These are phyloP conservation scores for Agriotes lineatus DNA, from an alignment of 2,888 invertebrate genomes.

Conservation along the genomic window DNA sequence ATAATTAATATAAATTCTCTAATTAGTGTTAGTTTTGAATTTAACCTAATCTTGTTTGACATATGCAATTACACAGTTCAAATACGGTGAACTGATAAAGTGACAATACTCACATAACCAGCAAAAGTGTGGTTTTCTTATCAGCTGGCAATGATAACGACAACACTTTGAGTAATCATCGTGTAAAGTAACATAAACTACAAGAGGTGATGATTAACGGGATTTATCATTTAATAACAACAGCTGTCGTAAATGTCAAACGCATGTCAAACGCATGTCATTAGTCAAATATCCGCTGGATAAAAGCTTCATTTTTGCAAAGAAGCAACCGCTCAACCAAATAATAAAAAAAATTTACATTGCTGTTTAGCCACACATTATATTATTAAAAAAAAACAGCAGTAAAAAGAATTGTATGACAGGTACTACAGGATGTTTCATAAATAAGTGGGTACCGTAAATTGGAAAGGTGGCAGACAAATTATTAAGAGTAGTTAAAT, in stretches of 20 bases:
- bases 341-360: too few species aligned
- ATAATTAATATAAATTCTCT: background rate
- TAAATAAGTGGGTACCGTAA: too few species aligned
- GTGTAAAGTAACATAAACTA: background rate
- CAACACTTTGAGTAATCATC: slow-evolving; percentile 5
- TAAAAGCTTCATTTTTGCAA: background rate
- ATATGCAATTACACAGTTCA: background rate
- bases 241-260: background rate
- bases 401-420: too few species aligned
- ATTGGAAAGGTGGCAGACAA: too few species aligned
- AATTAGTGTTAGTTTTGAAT: background rate
- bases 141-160: slow-evolving; percentile 13
- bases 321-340: too few species aligned
- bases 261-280: too few species aligned
- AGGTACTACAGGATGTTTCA: too few species aligned
- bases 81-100: background rate
- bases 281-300: background rate
- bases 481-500: too few species aligned
- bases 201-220: background rate
- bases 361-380: too few species aligned
- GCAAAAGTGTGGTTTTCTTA: background rate
- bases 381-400: too few species aligned
- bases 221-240: background rate
- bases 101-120: background rate
- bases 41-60: background rate